Base-by-base conservation (phyloP, 2,888 invertebrate species). In the Dasypogon diadema region DNA sequence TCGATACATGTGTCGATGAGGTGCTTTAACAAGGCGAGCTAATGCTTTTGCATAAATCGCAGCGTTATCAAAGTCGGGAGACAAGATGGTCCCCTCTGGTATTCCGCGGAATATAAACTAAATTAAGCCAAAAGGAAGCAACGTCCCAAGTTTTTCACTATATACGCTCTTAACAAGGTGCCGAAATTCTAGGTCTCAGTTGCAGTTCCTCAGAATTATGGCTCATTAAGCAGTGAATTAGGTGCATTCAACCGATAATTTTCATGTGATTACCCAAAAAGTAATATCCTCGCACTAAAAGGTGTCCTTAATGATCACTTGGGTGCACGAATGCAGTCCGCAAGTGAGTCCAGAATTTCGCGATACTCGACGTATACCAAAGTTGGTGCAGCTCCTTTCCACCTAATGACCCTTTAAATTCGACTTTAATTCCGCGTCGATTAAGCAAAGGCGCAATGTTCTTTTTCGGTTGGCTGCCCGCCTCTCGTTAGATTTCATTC, bases 281-380 rank as follows among this genome's bases (percentile, higher is more conserved):
- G 70, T 74, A 58, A 74, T 74, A 74, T 58, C 21, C 48, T 74
- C 42, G 46, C 58, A 74, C 74, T 74, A 74, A 74, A 58, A 74
- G 74, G 74, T 74, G 74, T 74, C 74, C 58, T 37, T 74, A 74
- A 74, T 74, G 74, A 74, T 58, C 74, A 42, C 74, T 58, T 74
- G 56, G 46, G 58, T 58, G 58, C 58, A 46, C 68, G 34, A 54
- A 21, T 34, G 30, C 54, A 51, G 54, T 16, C 30, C 51, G 12
- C 18, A n/a, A 46, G 68, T 46, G 48, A n/a, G 26, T 22, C 18
- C 37, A 34, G 12, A 37, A 16, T 34, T 34, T 14, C 30, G 30
- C n/a, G n/a, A 48, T 14, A 48, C 5, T 48, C 8, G 3, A 42
- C 10, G n/a, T 42, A 42, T 46, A 5, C 24, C 12, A 18, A 30